Evolutionary conservation across 2,888 invertebrate genomes (phyloP).

Genomic region (Trachelus iudaicus): DNA sequence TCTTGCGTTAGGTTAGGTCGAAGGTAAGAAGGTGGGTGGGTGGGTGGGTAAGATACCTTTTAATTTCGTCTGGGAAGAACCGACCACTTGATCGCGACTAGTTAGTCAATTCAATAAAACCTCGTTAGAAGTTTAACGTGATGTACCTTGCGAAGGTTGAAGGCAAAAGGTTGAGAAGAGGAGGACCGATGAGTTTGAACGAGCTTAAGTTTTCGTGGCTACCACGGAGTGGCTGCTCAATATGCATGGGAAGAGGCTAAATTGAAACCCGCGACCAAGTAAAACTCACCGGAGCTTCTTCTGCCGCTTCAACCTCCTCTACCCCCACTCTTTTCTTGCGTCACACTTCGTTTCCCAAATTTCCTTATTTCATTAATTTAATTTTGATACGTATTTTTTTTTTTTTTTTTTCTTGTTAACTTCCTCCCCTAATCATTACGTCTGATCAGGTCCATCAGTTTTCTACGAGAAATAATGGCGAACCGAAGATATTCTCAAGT

Average conservation of each 20-base stretch:
- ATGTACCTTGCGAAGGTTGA: neutral
- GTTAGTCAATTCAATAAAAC: neutral
- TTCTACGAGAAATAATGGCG: neutral
- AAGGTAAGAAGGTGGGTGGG: neutral
- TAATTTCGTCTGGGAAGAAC: neutral
- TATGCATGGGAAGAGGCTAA: neutral
- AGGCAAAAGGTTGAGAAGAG: neutral
- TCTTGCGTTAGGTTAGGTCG: neutral
- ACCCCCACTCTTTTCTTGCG: neutral
- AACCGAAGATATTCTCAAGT: neutral
- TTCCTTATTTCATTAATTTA: neutral
- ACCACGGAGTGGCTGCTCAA: neutral
- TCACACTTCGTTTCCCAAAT: neutral
- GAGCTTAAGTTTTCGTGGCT: neutral
- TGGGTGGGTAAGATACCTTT: neutral
- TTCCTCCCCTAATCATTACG: neutral
- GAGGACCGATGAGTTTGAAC: neutral
- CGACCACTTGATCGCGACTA: neutral
- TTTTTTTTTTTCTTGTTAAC: too few species aligned
- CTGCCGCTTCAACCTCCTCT: neutral
- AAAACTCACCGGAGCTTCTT: neutral
- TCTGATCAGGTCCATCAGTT: neutral
- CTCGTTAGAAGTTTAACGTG: neutral
- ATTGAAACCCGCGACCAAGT: neutral
- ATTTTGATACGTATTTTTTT: neutral